Base-by-base conservation (phyloP, 2,113 vertebrate species). In the Sprattus sprattus region DNA sequence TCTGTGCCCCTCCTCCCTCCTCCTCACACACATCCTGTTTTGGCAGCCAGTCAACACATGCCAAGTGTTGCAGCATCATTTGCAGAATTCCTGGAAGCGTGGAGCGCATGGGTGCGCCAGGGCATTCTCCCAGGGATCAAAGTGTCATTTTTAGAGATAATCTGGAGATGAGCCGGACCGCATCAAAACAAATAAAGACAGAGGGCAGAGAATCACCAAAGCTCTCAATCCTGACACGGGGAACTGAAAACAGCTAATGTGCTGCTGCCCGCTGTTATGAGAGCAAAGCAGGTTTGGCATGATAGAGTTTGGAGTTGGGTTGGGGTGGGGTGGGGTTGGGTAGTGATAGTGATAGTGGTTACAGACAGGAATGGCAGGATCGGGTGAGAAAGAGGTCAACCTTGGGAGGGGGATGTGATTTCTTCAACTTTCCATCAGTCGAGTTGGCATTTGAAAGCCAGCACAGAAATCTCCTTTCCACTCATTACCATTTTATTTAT, bases 121-220 rank as follows among this genome's bases (percentile, higher is more conserved):
- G 13, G 20, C 71, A 15, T 39, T 16, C 71, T 78, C 71, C 71
- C 28, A 39, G 28, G 32, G 71, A 78, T 78, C 71, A 78, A 16
- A 0, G 71, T 78, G 71, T 78, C 71, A 78, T 78, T 78, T 78
- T 16, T 16, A 32, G 67, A 28, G 25, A 78, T 78, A 78, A 78
- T 78, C 71, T 78, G 25, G 4, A 78, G 32, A 78, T 78, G 71
- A 32, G 25, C 28, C 13, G 28, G 32, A 39, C 71, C 13, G 4
- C 71, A 78, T 78, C 71, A 78, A 78, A 78, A 78, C 25, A 78
- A 39, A 78, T 32, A 78, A 78, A 13, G 71, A 25, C 16, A 44
- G 71, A 16, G 71, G 5, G 28, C 28, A 78, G 71, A 32, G 71
- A 6, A 78, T 67, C 13, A 28, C 22, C n/a, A 25, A 28, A 67